These are phyloP conservation scores for Syndactyla subalaris DNA, from an alignment of 2,797 vertebrate species.

Conservation along the genomic window DNA sequence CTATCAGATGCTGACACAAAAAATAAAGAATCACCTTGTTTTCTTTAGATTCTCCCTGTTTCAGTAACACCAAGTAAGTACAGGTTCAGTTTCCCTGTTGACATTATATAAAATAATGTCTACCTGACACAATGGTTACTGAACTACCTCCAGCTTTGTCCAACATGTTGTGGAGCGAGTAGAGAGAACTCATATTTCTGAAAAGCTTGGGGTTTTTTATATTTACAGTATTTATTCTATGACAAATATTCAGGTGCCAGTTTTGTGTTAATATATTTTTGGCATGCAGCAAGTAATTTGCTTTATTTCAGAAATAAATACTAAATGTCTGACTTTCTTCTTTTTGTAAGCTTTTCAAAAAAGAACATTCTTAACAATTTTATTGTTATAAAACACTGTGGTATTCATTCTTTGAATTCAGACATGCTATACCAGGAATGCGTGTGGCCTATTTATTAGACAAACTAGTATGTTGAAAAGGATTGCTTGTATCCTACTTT, in stretches of 20 bases:
- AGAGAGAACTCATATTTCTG: not conserved
- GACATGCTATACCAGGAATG: not conserved
- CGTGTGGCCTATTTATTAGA: slow-evolving; percentile 55
- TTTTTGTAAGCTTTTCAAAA: slow-evolving; percentile 31
- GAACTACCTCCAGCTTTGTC: not conserved
- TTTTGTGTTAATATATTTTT: not conserved
- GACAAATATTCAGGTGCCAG: not conserved
- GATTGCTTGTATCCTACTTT: slow-evolving; percentile 43
- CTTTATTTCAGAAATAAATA: slow-evolving; percentile 16
- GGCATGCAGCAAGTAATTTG: not conserved
- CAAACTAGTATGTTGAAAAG: slow-evolving; percentile 39
- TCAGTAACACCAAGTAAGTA: not conserved
- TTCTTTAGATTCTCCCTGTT: not conserved
- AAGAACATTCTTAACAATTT: not conserved
- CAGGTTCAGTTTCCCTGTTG: not conserved
- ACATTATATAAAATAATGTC: not conserved
- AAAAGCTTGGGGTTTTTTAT: not conserved
- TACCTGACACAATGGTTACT: not conserved
- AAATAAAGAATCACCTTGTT: not conserved
- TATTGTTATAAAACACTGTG: slow-evolving; percentile 16
- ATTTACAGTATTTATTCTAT: not conserved
- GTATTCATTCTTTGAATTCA: slow-evolving; percentile 27
- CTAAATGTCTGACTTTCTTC: not conserved
- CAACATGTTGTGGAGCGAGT: not conserved
- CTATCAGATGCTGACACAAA: not conserved